These are phyloP conservation scores for Anguilla anguilla DNA, from an alignment of 2,797 vertebrate species.

Conservation along the genomic window DNA sequence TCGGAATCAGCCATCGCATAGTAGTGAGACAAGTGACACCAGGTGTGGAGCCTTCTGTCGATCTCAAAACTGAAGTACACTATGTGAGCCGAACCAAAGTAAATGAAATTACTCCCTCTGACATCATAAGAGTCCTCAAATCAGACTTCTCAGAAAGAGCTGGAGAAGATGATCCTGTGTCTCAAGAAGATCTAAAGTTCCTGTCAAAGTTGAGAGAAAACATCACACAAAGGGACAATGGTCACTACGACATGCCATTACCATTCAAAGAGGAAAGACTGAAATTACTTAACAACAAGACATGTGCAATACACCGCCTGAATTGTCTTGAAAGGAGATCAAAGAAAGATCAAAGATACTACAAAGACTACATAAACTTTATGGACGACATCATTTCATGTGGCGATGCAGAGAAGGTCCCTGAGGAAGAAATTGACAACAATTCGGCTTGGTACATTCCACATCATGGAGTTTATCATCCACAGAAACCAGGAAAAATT, in stretches of 20 bases:
- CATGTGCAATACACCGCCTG: too few relatives aligned
- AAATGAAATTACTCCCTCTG: too few relatives aligned
- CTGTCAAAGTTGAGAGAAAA: too few relatives aligned
- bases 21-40: too few relatives aligned
- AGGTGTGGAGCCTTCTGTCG: neutral
- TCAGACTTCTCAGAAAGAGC: constrained; percentile 16
- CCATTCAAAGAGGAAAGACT: constrained; percentile 8
- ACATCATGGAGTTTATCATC: constrained; percentile 20
- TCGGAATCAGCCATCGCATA: too few relatives aligned
- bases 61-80: neutral
- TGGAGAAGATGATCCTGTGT: neutral
- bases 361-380: too few relatives aligned
- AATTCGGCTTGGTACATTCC: constrained; percentile 16
- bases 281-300: too few relatives aligned
- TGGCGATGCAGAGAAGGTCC: constrained; percentile 7
- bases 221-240: too few relatives aligned
- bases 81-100: constrained; percentile 11
- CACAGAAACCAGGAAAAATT: constrained; percentile 18
- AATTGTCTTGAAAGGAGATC: too few relatives aligned
- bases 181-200: too few relatives aligned
- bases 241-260: too few relatives aligned
- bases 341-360: too few relatives aligned
- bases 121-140: neutral
- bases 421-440: constrained; percentile 5
- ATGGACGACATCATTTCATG: neutral